These are phyloP conservation scores for Chrysochloris asiatica DNA, from an alignment of 2,113 vertebrate species.

Conservation along the genomic window DNA sequence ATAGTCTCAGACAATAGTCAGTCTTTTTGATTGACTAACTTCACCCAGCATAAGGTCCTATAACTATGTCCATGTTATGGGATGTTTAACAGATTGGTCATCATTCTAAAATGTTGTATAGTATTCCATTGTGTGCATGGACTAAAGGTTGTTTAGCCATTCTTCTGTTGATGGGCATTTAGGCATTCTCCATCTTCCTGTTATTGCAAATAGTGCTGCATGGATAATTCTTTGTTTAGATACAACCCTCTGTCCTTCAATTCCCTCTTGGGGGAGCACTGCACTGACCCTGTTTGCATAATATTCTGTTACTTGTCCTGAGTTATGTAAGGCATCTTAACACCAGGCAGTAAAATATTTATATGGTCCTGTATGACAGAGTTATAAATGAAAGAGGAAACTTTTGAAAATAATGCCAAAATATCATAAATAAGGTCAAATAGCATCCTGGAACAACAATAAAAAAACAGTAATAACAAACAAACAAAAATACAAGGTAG, in stretches of 20 bases:
- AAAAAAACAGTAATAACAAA: background rate
- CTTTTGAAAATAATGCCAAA: background rate
- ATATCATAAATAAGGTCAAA: constrained; percentile 17
- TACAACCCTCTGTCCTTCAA: background rate
- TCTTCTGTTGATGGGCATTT: no score
- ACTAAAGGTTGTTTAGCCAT: no score
- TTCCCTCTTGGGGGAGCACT: background rate
- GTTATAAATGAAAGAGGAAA: background rate
- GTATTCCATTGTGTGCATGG: no score
- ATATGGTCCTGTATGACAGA: background rate
- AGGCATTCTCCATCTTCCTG: no score
- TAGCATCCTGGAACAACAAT: background rate
- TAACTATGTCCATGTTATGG: no score
- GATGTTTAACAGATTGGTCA: no score
- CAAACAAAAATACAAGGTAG: background rate
- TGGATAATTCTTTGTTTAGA: background rate
- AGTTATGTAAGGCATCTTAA: constrained; percentile 34
- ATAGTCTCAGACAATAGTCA: no score
- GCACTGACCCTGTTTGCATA: background rate
- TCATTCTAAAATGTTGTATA: no score
- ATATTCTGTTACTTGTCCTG: background rate
- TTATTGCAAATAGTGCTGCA: no score
- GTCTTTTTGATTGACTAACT: no score
- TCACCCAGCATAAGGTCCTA: no score
- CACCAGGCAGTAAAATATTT: constrained; percentile 15